Percentiles rank a stretch among this genome's conserved stretches.
Conservation (phyloP, 2,797 vertebrate species). For the Natrix natrix region DNA sequence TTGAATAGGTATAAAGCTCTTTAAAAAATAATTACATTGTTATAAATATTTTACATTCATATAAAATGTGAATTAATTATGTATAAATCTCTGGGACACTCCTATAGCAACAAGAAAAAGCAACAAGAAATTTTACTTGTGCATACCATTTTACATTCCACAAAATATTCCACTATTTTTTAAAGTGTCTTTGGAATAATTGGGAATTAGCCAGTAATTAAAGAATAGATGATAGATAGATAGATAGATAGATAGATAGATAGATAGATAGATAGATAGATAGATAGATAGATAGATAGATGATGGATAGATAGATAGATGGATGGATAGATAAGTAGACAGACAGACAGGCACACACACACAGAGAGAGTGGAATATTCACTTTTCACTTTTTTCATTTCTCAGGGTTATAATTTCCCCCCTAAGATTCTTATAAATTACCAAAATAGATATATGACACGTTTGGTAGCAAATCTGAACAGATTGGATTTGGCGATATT, state of each 20-base stretch:
- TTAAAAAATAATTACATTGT: background rate
- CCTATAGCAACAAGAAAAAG: background rate
- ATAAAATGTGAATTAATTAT: background rate
- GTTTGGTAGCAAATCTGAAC: constrained; percentile 15
- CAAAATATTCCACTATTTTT: background rate
- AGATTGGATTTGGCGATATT: constrained; percentile 20
- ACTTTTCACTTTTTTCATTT: background rate
- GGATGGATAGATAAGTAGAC: too few relatives aligned
- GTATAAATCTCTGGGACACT: background rate
- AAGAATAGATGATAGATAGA: background rate
- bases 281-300: too few relatives aligned
- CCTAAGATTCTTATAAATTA: constrained; percentile 17
- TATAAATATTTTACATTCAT: too few relatives aligned
- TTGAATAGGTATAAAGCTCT: background rate
- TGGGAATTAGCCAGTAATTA: background rate
- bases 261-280: too few relatives aligned
- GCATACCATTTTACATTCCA: background rate
- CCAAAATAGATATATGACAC: constrained; percentile 34
- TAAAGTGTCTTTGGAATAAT: constrained; percentile 1
- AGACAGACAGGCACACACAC: too few relatives aligned
- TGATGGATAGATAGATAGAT: too few relatives aligned
- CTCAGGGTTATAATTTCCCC: background rate
- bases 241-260: too few relatives aligned
- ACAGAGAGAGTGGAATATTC: background rate
- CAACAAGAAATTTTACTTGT: constrained; percentile 34